phyloP scores from a whole-genome alignment of 1,140 invertebrate species.

The Drosophila arawakana region DNA sequence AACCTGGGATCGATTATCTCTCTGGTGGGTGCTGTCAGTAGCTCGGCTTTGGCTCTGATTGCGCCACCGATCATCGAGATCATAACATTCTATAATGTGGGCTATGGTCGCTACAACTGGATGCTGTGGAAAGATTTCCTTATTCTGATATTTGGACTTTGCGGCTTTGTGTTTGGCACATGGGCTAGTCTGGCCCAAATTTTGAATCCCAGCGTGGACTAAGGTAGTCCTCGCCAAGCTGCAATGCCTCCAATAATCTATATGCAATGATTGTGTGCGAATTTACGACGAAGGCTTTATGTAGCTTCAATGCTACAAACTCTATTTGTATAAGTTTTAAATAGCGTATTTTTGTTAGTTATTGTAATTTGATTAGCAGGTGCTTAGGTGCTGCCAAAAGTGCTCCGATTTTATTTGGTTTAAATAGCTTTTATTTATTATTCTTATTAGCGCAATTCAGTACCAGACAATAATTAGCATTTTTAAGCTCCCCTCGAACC shows the following conservation, averaged over 20 bases:
- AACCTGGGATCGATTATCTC: slow-evolving; percentile 96
- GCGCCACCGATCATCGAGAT: slow-evolving; percentile 96
- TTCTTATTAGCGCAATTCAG: slow-evolving; percentile 29
- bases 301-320: slow-evolving; percentile 40
- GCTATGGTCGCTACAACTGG: slow-evolving; percentile 87
- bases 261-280: slow-evolving; percentile 56
- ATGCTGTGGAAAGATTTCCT: slow-evolving; percentile 89
- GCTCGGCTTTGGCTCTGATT: slow-evolving; percentile 94
- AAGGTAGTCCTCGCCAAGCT: not conserved
- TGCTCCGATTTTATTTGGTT: slow-evolving; percentile 27
- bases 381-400: slow-evolving; percentile 28
- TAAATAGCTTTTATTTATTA: slow-evolving; percentile 31
- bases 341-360: slow-evolving; percentile 43
- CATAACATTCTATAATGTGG: slow-evolving; percentile 90
- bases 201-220: slow-evolving; percentile 67
- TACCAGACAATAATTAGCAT: slow-evolving; percentile 77
- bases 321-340: slow-evolving; percentile 36
- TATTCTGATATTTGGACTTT: slow-evolving; percentile 90
- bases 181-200: slow-evolving; percentile 91
- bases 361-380: slow-evolving; percentile 34
- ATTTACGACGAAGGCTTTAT: slow-evolving; percentile 76
- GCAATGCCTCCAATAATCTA: slow-evolving; percentile 1
- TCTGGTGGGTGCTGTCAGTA: slow-evolving; percentile 95
- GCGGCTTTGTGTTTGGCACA: slow-evolving; percentile 91
- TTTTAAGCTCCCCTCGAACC: slow-evolving; percentile 31